Percentiles rank a stretch among this genome's conserved stretches.
These are phyloP conservation scores for Heterodera filipjevi DNA, from an alignment of 2,888 invertebrate genomes.

Conservation along the genomic window DNA sequence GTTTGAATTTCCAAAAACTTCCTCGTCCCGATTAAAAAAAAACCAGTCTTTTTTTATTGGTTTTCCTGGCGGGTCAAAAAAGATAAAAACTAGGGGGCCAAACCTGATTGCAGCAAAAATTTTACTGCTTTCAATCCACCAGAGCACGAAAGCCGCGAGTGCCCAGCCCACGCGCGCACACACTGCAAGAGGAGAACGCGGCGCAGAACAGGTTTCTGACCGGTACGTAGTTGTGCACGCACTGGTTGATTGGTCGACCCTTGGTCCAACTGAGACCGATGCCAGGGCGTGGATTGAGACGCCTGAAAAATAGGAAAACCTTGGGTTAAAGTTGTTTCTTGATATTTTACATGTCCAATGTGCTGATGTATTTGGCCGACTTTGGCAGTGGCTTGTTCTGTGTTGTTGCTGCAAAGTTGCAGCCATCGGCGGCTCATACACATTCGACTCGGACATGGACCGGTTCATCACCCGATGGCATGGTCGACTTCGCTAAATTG, in stretches of 20 bases:
- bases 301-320: conserved; percentile 19
- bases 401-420: not conserved
- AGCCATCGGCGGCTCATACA: conserved; percentile 6
- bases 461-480: conserved; percentile 32
- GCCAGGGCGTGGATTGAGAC: conserved; percentile 27
- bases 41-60: no score
- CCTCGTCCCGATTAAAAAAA: no score
- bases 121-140: no score
- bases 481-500: not conserved
- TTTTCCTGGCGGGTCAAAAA: no score
- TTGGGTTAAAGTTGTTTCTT: not conserved
- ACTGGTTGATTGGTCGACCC: conserved; percentile 38
- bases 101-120: no score
- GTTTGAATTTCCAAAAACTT: no score
- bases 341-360: conserved; percentile 26
- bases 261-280: conserved; percentile 41
- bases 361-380: conserved; percentile 23
- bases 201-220: conserved; percentile 20
- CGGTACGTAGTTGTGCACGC: conserved; percentile 36
- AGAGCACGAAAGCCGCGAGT: conserved; percentile 7
- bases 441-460: conserved; percentile 35
- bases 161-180: conserved; percentile 28
- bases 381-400: conserved; percentile 8
- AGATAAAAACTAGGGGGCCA: no score
- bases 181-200: conserved; percentile 21